These are phyloP conservation scores for Pseudomyrmex concolor DNA, from an alignment of 1,140 invertebrate genomes.

Conservation along the genomic window DNA sequence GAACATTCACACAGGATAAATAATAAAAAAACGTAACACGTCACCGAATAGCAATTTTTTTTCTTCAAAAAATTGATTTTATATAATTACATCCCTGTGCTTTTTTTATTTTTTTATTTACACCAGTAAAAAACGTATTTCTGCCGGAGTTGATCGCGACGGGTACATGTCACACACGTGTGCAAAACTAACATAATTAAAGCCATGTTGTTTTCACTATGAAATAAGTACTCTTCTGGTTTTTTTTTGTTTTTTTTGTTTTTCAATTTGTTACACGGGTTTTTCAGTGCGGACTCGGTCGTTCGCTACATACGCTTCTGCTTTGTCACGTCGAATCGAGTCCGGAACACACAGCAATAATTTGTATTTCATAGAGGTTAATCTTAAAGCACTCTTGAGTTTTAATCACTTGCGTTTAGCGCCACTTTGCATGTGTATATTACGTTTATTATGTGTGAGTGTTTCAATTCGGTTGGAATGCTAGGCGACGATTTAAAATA, in stretches of 20 bases:
- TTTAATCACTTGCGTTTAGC: slow-evolving; percentile 34
- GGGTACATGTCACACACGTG: slow-evolving; percentile 49
- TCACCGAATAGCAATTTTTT: slow-evolving; percentile 70
- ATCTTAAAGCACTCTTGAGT: slow-evolving; percentile 34
- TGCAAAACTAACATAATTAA: slow-evolving; percentile 65
- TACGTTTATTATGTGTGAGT: too few relatives aligned
- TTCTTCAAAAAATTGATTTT: slow-evolving; percentile 65
- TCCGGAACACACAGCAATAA: not conserved
- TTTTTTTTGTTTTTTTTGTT: too few relatives aligned
- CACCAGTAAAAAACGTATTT: slow-evolving; percentile 74
- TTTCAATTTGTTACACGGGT: slow-evolving; percentile 54
- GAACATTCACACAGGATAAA: slow-evolving; percentile 75
- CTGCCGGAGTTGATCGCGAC: slow-evolving; percentile 50
- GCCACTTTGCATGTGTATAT: slow-evolving; percentile 25
- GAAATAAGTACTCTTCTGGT: slow-evolving; percentile 66
- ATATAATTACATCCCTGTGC: slow-evolving; percentile 64
- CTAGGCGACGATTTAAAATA: slow-evolving; percentile 49
- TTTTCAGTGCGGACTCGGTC: slow-evolving; percentile 19
- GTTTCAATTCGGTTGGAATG: slow-evolving; percentile 21
- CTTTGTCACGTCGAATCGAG: slow-evolving; percentile 3
- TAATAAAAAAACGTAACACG: slow-evolving; percentile 66
- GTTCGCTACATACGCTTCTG: slow-evolving; percentile 20
- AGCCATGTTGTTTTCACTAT: slow-evolving; percentile 59
- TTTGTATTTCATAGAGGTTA: slow-evolving; percentile 9
- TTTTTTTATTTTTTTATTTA: slow-evolving; percentile 63